phyloP scores from a whole-genome alignment of 2,113 vertebrate species.

The Gobiocypris rarus region DNA sequence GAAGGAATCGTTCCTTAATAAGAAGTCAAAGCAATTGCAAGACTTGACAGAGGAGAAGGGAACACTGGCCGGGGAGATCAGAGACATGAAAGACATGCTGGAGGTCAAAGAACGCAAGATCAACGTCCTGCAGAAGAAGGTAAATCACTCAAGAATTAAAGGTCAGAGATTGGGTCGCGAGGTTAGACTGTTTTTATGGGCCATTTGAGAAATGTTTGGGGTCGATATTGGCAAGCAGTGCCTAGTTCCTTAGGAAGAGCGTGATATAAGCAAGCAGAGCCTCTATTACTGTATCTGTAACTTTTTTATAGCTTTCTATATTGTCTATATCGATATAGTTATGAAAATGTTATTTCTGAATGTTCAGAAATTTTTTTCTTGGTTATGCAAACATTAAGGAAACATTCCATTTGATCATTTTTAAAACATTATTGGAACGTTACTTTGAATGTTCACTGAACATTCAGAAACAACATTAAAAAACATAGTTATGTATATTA shows the following conservation, averaged over 20 bases:
- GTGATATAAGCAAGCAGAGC: neutral
- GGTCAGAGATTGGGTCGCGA: neutral
- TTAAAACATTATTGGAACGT: too few species aligned
- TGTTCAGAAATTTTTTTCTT: too few species aligned
- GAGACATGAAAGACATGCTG: constrained; percentile 99
- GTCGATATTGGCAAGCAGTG: neutral
- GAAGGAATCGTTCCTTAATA: constrained; percentile 97
- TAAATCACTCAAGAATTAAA: constrained; percentile 60
- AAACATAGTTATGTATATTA: too few species aligned
- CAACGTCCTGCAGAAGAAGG: constrained; percentile 98
- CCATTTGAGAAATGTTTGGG: neutral
- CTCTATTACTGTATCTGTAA: neutral
- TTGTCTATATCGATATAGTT: too few species aligned
- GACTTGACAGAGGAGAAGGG: constrained; percentile 99
- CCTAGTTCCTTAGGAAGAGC: neutral
- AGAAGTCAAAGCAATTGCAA: constrained; percentile 99
- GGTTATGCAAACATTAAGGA: too few species aligned
- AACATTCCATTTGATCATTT: too few species aligned
- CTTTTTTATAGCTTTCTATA: neutral
- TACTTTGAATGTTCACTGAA: too few species aligned
- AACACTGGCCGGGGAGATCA: constrained; percentile 94
- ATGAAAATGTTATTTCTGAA: too few species aligned
- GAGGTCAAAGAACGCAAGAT: constrained; percentile 99
- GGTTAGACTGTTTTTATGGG: neutral
- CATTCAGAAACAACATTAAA: too few species aligned